Evolutionary conservation across 2,888 invertebrate species (phyloP), one percentile per base, ranked within the genome.

Genomic region (Odontocolon sp.): DNA sequence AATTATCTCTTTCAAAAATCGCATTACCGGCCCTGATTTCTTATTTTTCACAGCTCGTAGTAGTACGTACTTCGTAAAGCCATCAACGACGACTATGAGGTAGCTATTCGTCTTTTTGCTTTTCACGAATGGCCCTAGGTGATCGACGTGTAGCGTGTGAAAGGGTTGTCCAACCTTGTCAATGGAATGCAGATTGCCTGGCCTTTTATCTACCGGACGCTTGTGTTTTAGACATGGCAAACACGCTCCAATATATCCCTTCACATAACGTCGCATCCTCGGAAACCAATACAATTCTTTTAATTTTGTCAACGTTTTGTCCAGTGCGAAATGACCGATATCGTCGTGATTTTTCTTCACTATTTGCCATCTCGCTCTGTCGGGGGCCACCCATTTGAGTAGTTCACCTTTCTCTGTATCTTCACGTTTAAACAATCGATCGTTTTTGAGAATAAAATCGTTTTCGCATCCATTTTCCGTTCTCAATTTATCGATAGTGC

Each of bases 241-340:
- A 68, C 77, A 83, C 8, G 73, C 61, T n/a, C 50, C 16, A n/a
- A 81, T 73, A 16, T 82, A 74, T 2, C 61, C 21, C 45, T 59
- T 74, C 5, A 80, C 74, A 42, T 80, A 80, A 0, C 40, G 50
- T 6, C 57, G 63, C 78, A 83, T 78, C 1, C 59, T 33, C 0
- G 77, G 79, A 14, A 83, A 82, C 77, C 80, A 83, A 59, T 83
- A 82, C 0, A 64, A 54, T 16, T 68, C 33, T 6, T 23, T 47
- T 31, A 83, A 38, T 26, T 69, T 71, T 2, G 14, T 42, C 9
- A 80, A 1, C 5, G 74, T 78, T 61, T 77, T 70, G 6, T 79
- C 79, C 1, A 79, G 18, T 5, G 68, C 81, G n/a, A 75, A 63
- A 56, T 82, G 82, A n/a, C 79, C 82, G 4, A 66, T 52, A 1